Percentiles rank a stretch among this genome's conserved stretches.
These are phyloP conservation scores for Sula dactylatra DNA, from an alignment of 2,113 vertebrate species.

Conservation along the genomic window DNA sequence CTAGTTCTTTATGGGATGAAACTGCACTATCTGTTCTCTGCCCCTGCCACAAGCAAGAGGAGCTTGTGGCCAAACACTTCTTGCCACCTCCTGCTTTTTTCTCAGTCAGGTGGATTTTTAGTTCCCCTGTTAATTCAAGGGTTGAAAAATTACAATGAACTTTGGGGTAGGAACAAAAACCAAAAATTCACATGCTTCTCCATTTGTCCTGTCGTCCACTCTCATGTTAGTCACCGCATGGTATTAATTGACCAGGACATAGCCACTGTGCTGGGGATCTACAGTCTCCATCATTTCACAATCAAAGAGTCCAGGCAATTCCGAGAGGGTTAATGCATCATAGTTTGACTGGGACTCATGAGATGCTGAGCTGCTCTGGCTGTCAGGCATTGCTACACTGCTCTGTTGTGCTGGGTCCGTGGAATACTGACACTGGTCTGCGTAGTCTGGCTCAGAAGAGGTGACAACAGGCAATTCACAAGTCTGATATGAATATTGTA, in stretches of 20 bases:
- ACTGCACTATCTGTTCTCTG: background rate
- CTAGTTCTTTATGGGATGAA: background rate
- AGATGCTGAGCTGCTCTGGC: conserved; percentile 44
- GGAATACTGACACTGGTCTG: conserved; percentile 76
- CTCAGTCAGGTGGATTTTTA: conserved; percentile 24
- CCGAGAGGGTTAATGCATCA: conserved; percentile 73
- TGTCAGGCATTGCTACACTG: background rate
- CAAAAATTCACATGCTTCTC: conserved; percentile 55
- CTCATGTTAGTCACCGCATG: background rate
- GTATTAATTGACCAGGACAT: conserved; percentile 91
- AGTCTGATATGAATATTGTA: conserved; percentile 81
- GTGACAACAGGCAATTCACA: conserved; percentile 65
- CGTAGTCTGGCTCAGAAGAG: conserved; percentile 70
- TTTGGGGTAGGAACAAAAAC: conserved; percentile 32
- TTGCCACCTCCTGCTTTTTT: background rate
- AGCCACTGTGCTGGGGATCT: conserved; percentile 91
- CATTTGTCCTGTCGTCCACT: background rate
- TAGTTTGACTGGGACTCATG: conserved; percentile 66
- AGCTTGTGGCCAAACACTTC: background rate
- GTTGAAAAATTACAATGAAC: conserved; percentile 61
- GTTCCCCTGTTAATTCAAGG: conserved; percentile 21
- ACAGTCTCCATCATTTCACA: conserved; percentile 98
- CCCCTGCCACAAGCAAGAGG: background rate
- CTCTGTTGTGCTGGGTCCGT: conserved; percentile 70
- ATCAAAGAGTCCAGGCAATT: conserved; percentile 87